Base-by-base conservation (phyloP, 1,140 invertebrate genomes). In the Anastrepha ludens region DNA sequence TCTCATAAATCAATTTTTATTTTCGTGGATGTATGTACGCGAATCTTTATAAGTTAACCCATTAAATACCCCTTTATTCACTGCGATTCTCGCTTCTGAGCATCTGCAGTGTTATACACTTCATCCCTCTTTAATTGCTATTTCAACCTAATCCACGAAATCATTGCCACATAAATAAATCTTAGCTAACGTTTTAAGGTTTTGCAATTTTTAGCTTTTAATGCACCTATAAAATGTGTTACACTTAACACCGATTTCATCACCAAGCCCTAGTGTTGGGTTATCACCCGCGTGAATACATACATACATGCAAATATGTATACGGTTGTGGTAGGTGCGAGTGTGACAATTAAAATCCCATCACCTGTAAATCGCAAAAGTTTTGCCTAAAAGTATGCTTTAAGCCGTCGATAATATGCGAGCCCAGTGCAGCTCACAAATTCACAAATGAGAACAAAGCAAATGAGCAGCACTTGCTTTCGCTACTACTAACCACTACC, bases 311-410 rank as follows among this genome's bases (percentile, higher is more conserved):
- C 29, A 0, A 1, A 29, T 29, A 29, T 29, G 29, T 29, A 29
- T 29, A 29, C 29, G 29, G 29, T 29, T 29, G 29, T 55, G 50
- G n/a, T n/a, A n/a, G 50, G 11, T 55, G 50, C 11, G 50, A 55
- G 50, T 8, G 50, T 55, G 50, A 55, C 50, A 55, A 81, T 81
- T 74, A 81, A 81, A 81, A 81, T 81, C 29, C 74, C 50, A 58
- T 58, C 74, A 58, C 47, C 47, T 81, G 74, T 29, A 81, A 81
- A 81, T 81, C 47, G 50, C 74, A 81, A 81, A 55, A 55, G 74
- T 81, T 81, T 55, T 17, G n/a, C 47, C 47, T 58, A 29, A 81
- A 81, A 81, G 74, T 81, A 55, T 81, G n/a, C 17, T 55, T 20
- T 55, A 81, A 81, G 47, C 74, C 74, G 17, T 1, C 50, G 47